These are phyloP conservation scores for Lepilemur ruficaudatus DNA, from an alignment of 2,797 vertebrate species.

Conservation along the genomic window DNA sequence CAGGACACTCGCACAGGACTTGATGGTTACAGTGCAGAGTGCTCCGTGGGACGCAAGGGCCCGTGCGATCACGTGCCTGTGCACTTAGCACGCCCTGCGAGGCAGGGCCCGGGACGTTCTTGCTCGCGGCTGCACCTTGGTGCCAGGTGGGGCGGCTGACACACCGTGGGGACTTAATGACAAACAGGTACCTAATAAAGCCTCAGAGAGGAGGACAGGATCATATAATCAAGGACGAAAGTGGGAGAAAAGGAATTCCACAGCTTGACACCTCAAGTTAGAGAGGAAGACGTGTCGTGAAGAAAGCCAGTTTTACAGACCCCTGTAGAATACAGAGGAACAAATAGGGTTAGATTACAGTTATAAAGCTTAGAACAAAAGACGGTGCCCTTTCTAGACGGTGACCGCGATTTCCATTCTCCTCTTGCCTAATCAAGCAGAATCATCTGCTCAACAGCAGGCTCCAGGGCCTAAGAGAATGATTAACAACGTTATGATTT, in stretches of 20 bases:
- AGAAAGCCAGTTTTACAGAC: not conserved
- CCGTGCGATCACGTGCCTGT: not conserved
- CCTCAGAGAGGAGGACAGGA: not conserved
- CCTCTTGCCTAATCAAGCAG: not conserved
- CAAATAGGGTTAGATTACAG: not conserved
- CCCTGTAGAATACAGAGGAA: not conserved
- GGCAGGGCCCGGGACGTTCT: not conserved
- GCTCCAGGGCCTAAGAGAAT: not conserved
- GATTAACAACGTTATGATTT: constrained; percentile 54
- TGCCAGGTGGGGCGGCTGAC: not conserved
- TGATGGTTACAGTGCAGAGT: not conserved
- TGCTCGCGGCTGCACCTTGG: not conserved
- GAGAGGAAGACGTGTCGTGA: not conserved
- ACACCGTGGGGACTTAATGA: not conserved
- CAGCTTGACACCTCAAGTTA: not conserved
- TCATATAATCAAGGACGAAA: not conserved
- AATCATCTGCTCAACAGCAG: constrained; percentile 55
- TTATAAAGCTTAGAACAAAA: not conserved
- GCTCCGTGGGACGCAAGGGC: not conserved
- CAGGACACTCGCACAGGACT: not conserved
- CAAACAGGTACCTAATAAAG: not conserved
- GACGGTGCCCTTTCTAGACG: not conserved
- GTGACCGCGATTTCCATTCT: not conserved
- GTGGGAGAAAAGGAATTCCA: not conserved
- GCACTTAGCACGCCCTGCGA: not conserved